phyloP scores from a whole-genome alignment of 2,113 vertebrate species.

The Psittacula cyanocephala region DNA sequence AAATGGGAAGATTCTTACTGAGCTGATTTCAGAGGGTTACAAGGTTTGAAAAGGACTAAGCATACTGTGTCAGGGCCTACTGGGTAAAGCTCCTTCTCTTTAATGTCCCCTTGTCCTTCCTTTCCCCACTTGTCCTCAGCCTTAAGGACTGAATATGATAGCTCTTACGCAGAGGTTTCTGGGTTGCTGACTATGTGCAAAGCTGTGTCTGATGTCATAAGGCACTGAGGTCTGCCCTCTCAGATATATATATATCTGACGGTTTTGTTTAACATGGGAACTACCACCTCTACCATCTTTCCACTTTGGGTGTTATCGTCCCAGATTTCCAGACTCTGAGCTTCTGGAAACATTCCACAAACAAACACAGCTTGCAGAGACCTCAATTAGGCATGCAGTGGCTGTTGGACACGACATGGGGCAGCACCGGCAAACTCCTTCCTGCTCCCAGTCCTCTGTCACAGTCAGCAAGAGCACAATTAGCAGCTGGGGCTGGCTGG shows the following conservation, averaged over 20 bases:
- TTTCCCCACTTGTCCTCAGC: neutral
- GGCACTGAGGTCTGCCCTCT: neutral
- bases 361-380: neutral
- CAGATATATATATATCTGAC: neutral
- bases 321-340: neutral
- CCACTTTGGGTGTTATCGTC: neutral
- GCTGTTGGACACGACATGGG: rapidly evolving
- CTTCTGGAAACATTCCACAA: neutral
- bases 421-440: neutral
- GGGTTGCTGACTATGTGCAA: rapidly evolving
- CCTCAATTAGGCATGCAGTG: rapidly evolving
- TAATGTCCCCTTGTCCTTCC: neutral
- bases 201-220: rapidly evolving
- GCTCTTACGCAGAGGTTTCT: neutral
- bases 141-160: neutral
- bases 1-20: neutral
- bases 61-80: neutral
- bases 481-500: neutral
- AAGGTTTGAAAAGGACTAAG: neutral
- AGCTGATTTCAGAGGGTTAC: neutral
- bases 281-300: neutral
- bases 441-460: neutral
- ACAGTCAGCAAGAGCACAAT: neutral
- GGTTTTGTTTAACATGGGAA: neutral
- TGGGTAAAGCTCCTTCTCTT: neutral